Evolutionary conservation across 2,113 vertebrate genomes (phyloP).

Genomic region (Irena cyanogastra): DNA sequence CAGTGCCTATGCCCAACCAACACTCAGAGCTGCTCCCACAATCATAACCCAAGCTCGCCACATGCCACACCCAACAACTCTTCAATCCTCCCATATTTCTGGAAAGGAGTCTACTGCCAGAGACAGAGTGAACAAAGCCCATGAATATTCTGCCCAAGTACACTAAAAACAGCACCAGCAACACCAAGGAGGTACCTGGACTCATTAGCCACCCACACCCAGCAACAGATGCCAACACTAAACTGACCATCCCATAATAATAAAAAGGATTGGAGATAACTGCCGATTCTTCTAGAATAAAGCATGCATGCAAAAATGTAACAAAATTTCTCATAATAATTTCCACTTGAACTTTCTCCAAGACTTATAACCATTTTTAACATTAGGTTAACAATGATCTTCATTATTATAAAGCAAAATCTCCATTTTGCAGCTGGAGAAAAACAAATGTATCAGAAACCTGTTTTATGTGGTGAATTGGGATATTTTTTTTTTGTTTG

Average conservation of each 20-base stretch:
- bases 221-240: not conserved
- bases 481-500: accelerated
- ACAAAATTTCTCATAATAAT: not conserved
- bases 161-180: not conserved
- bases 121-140: not conserved
- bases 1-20: not conserved
- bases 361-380: too few relatives aligned
- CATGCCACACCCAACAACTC: accelerated
- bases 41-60: too few relatives aligned
- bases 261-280: accelerated
- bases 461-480: not conserved
- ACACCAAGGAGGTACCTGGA: not conserved
- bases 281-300: not conserved
- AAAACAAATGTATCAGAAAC: not conserved
- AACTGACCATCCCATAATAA: not conserved
- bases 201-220: not conserved
- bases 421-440: not conserved
- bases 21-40: not conserved
- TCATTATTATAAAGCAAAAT: not conserved
- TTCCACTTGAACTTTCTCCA: not conserved
- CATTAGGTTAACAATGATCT: not conserved
- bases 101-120: not conserved
- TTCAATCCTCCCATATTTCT: not conserved
- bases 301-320: not conserved
- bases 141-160: not conserved